Percentiles rank a stretch among this genome's conserved stretches.
Conservation (phyloP, 2,888 invertebrate genomes). For the Spialia ferax region DNA sequence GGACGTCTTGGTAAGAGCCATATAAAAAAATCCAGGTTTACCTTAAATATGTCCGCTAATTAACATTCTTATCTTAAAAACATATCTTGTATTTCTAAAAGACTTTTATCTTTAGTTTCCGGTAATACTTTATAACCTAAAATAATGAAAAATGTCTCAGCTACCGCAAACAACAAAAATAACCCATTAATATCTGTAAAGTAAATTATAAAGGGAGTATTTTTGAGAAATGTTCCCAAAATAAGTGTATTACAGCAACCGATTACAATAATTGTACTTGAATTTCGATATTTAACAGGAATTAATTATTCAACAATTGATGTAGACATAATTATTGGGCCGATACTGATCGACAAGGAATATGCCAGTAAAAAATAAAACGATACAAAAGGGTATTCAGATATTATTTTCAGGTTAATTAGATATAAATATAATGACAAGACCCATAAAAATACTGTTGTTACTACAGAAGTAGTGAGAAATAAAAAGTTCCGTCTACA, state of each 20-base stretch:
- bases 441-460: constrained; percentile 44
- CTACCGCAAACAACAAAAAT: constrained; percentile 45
- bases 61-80: no score
- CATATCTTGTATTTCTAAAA: constrained; percentile 50
- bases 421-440: constrained; percentile 50
- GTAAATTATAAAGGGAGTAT: constrained; percentile 42
- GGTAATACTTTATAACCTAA: constrained; percentile 46
- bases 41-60: no score
- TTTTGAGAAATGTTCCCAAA: constrained; percentile 38
- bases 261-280: constrained; percentile 18
- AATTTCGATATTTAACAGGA: constrained; percentile 40
- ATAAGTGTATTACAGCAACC: constrained; percentile 18
- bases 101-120: constrained; percentile 53
- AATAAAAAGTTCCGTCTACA: constrained; percentile 53
- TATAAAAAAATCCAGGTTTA: no score
- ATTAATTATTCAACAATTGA: constrained; percentile 47
- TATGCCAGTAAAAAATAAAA: constrained; percentile 58
- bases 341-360: constrained; percentile 56
- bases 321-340: constrained; percentile 56
- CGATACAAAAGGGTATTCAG: constrained; percentile 52
- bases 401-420: constrained; percentile 40
- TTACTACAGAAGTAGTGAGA: constrained; percentile 46
- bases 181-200: constrained; percentile 41
- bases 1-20: no score
- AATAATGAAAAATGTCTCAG: constrained; percentile 31